Conservation (phyloP, 2,888 invertebrate species). For the Cerastis rubricosa region DNA sequence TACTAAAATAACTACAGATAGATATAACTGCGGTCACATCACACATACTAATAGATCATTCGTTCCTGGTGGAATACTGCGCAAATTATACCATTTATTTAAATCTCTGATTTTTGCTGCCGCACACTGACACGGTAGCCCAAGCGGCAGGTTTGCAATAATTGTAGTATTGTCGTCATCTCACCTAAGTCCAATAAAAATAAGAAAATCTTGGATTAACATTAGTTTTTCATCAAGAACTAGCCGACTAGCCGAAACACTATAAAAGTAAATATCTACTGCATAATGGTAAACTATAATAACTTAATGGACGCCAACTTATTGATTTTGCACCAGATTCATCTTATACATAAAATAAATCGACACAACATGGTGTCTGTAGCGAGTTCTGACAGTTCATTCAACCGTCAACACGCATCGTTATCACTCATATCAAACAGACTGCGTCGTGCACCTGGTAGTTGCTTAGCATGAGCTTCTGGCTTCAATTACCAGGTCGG, state of each 20-base stretch:
- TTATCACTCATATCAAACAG: not conserved
- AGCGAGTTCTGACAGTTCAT: not conserved
- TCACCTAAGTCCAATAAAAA: not conserved
- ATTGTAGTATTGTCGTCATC: too few relatives aligned
- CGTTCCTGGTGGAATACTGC: not conserved
- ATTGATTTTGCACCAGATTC: not conserved
- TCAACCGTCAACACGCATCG: not conserved
- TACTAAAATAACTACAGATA: too few relatives aligned
- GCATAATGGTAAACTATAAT: not conserved
- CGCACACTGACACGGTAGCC: not conserved
- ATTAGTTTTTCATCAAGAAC: not conserved
- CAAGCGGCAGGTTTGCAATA: not conserved
- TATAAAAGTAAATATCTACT: not conserved
- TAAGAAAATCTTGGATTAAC: not conserved
- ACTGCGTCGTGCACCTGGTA: too few relatives aligned
- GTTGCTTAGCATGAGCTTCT: too few relatives aligned
- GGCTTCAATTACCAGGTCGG: too few relatives aligned
- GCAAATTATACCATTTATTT: not conserved
- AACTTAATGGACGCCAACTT: not conserved
- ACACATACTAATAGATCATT: not conserved
- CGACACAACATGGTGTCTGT: not conserved
- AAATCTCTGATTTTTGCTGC: not conserved
- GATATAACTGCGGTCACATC: not conserved
- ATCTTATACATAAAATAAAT: not conserved
- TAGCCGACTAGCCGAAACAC: not conserved